Evolutionary conservation across 2,113 vertebrate genomes (phyloP), one percentile per base, ranked within the genome.

Genomic region (Myotis yumanensis): DNA sequence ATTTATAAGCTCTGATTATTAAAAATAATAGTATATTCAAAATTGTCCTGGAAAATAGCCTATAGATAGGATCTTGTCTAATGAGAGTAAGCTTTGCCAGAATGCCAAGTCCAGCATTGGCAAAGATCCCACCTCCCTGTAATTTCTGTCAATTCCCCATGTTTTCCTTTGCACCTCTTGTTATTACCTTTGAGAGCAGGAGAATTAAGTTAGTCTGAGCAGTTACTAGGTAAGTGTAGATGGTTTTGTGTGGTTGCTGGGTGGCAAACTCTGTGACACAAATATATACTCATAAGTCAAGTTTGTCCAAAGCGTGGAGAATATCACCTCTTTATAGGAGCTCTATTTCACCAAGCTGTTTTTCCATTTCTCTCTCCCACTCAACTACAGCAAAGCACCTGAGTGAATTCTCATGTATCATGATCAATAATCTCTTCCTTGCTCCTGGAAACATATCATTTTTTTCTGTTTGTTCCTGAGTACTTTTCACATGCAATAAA

Each of bases 381-480:
- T 79, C 72, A 95, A 30, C 80, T 51, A 35, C 18, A 81, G 57
- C 35, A 81, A 91, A 87, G 57, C 43, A 69, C 43, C 86, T 59
- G 82, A 83, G 81, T 87, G 72, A 93, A 94, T 73, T n/a, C 43
- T 95, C 83, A 76, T 11, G 14, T 48, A 54, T 73, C 35, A 68
- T 66, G 77, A 97, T 96, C 96, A 90, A 79, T 95, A 91, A 79
- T 94, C 69, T 93, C 95, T 92, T 35, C 35, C 82, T 89, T 68
- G 69, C 62, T 95, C 75, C 76, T 94, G 52, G 96, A 88, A 96
- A 93, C 43, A 30, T 62, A 81, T 96, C 62, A 84, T 93, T 95
- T 97, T 97, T 87, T 87, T 91, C 71, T 96, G 71, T 97, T 97
- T 97, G 93, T 95, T 97, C 93, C 97, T 96, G 89, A 54, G 22